phyloP scores from a whole-genome alignment of 1,140 invertebrate species.

The Mercenaria mercenaria region DNA sequence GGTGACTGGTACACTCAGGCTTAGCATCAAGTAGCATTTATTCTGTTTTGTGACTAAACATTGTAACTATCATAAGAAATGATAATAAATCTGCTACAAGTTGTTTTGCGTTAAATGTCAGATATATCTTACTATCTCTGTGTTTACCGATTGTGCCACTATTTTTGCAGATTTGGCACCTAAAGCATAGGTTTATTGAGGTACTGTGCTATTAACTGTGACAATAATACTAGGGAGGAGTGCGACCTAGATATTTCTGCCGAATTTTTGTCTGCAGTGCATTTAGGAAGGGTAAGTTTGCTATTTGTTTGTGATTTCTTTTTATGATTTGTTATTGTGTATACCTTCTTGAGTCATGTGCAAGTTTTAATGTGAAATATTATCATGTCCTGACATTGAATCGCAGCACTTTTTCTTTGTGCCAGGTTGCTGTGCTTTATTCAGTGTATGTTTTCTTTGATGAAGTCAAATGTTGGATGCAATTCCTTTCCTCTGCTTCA shows the following conservation, averaged over 20 bases:
- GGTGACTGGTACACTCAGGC: too few relatives aligned
- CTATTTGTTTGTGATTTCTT: neutral
- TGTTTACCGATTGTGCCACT: constrained; percentile 4
- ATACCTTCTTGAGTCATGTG: neutral
- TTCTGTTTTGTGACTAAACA: too few relatives aligned
- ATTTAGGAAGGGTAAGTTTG: constrained; percentile 19
- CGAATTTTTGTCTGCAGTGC: neutral
- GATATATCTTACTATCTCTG: neutral
- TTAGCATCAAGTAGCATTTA: too few relatives aligned
- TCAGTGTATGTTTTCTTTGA: too few relatives aligned
- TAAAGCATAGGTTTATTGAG: neutral
- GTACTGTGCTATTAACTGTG: constrained; percentile 7
- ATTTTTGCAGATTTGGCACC: constrained; percentile 46
- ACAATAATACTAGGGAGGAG: constrained; percentile 20
- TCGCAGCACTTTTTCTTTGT: too few relatives aligned
- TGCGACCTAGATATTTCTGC: neutral
- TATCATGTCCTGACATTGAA: neutral
- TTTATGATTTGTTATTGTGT: neutral
- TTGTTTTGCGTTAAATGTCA: constrained; percentile 36
- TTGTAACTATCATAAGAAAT: constrained; percentile 19
- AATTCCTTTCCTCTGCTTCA: too few relatives aligned
- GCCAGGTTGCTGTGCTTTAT: too few relatives aligned
- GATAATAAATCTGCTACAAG: constrained; percentile 14
- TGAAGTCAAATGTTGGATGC: too few relatives aligned
- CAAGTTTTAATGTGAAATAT: neutral